A percentile compares a stretch with the other conserved stretches of the same genome.
phyloP scores from a whole-genome alignment of 2,888 invertebrate species.

The Busseola fusca region DNA sequence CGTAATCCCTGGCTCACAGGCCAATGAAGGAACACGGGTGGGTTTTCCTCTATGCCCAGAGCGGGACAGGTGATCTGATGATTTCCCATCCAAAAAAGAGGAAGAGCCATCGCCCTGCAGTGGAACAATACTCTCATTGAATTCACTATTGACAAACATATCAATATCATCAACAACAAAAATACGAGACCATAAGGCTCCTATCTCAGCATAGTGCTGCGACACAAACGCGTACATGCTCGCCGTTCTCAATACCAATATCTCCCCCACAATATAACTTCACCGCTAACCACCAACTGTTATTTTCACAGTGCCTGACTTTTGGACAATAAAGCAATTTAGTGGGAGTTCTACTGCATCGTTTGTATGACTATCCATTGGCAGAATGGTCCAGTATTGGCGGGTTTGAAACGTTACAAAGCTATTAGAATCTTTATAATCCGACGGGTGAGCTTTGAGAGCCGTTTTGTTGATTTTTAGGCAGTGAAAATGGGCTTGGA shows the following conservation, averaged over 20 bases:
- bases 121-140: too few species aligned
- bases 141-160: too few species aligned
- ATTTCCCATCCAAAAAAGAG: too few species aligned
- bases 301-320: constrained; percentile 78
- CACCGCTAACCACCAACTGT: constrained; percentile 70
- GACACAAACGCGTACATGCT: constrained; percentile 6
- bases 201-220: not conserved
- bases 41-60: too few species aligned
- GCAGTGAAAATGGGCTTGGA: constrained; percentile 15
- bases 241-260: not conserved
- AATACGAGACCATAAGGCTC: not conserved
- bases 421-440: constrained; percentile 55
- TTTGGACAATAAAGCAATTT: constrained; percentile 78
- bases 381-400: constrained; percentile 38
- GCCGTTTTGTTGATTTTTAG: constrained; percentile 17
- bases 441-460: constrained; percentile 42
- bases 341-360: constrained; percentile 62
- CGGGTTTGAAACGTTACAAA: constrained; percentile 42
- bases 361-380: constrained; percentile 63
- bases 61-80: too few species aligned
- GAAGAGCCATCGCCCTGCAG: too few species aligned
- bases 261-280: constrained; percentile 38
- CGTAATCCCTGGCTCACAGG: too few species aligned
- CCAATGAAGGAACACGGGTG: too few species aligned
- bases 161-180: too few species aligned